Evolutionary conservation across 2,888 invertebrate genomes (phyloP), one percentile per base, ranked within the genome.

Genomic region (Macrosiphum euphorbiae): DNA sequence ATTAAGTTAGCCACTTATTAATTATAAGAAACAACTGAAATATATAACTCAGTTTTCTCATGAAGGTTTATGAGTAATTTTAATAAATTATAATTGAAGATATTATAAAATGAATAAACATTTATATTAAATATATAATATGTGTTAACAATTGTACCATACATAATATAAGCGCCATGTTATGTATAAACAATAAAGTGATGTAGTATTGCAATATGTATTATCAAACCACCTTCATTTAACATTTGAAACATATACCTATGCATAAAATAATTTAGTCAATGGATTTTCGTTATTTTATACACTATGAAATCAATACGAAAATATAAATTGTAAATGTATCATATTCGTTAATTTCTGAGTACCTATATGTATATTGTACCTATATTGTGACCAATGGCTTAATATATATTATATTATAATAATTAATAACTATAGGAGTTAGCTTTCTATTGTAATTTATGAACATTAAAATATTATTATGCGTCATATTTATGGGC

Each of bases 381-480:
- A 78, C 20, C 78, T 35, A 8, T 20, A 26, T 61, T 78, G 20
- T 20, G 20, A 20, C 35, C 20, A 20, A 78, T 78, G 78, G 3
- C 78, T 35, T 35, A 35, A 78, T 78, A 35, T 35, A 0, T 35
- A n/a, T n/a, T n/a, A n/a, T n/a, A n/a, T n/a, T n/a, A n/a, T n/a
- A n/a, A n/a, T n/a, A n/a, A n/a, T n/a, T n/a, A 52, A n/a, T 87
- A 52, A 52, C n/a, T 88, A 44, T 41, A 24, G 52, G 11, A 55
- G 24, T 88, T 50, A 26, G 11, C 26, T 88, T 50, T 87, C 50
- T 20, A 50, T 13, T 50, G 50, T 87, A 50, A 87, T 87, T n/a
- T 50, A n/a, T 35, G 24, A 55, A 52, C 88, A 52, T 88, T 52
- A 52, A 88, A 88, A 35, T 44, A 44, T 90, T 44, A 44, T 90